A percentile compares a stretch with the other conserved stretches of the same genome.
Evolutionary conservation across 2,888 invertebrate species (phyloP).

Genomic region (Oligia fasciuncula): DNA sequence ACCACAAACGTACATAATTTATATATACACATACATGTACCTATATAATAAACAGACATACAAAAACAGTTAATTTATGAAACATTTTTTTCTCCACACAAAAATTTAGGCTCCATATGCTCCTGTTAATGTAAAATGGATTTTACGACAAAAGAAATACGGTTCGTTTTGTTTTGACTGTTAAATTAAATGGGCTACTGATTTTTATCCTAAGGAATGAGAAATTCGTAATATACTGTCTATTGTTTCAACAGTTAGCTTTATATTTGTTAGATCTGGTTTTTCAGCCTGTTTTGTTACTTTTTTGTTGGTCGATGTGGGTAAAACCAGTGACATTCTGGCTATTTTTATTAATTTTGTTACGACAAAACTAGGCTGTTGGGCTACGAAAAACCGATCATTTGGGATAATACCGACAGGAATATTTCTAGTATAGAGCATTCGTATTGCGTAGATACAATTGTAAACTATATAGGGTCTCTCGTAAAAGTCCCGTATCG

Average conservation of each 20-base stretch:
- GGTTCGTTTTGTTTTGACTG: constrained; percentile 49
- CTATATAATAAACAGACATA: constrained; percentile 9
- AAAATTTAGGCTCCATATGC: constrained; percentile 34
- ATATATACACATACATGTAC: constrained; percentile 3
- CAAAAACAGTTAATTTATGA: constrained; percentile 47
- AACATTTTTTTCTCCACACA: constrained; percentile 42
- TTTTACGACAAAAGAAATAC: constrained; percentile 40
- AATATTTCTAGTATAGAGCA: too few species aligned
- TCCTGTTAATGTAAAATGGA: constrained; percentile 34
- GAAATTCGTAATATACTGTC: constrained; percentile 54
- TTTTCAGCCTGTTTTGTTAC: background rate
- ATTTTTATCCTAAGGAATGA: constrained; percentile 49
- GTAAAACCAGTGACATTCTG: constrained; percentile 8
- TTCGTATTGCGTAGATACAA: too few species aligned
- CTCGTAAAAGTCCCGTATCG: too few species aligned
- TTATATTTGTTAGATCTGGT: constrained; percentile 51
- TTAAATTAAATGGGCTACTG: constrained; percentile 51
- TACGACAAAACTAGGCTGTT: background rate
- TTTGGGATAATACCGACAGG: too few species aligned
- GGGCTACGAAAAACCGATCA: too few species aligned
- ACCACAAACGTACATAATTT: constrained; percentile 18
- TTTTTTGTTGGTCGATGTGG: constrained; percentile 5
- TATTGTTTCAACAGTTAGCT: constrained; percentile 50
- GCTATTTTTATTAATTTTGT: background rate
- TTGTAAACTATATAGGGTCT: too few species aligned